Conservation (phyloP, 2,797 vertebrate species). For the Geotrypetes seraphini region DNA sequence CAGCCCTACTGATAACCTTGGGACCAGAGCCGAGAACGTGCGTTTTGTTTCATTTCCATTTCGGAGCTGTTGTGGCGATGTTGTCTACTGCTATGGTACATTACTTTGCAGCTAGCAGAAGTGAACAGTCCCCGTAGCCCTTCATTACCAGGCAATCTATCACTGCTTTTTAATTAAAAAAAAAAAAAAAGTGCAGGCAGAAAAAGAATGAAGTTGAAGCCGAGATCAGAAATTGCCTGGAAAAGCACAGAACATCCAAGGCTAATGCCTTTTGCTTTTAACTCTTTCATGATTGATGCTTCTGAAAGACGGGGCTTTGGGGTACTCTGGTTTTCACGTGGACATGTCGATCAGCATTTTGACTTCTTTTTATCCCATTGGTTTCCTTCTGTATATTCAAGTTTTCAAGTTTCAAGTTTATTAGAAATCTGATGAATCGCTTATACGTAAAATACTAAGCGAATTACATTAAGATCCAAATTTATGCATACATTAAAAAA, state of each 20-base stretch:
- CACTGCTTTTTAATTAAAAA: slow-evolving; percentile 27
- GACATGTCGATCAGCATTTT: too few relatives aligned
- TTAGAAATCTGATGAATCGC: too few relatives aligned
- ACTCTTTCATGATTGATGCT: slow-evolving; percentile 6
- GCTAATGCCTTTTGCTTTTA: slow-evolving; percentile 7
- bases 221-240: slow-evolving; percentile 11
- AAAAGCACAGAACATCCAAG: slow-evolving; percentile 4
- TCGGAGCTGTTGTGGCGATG: slow-evolving; percentile 25
- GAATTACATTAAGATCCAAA: too few relatives aligned
- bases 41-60: slow-evolving; percentile 32
- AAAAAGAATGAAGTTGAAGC: slow-evolving; percentile 7
- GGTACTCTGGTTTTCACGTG: too few relatives aligned
- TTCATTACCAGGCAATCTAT: slow-evolving; percentile 19
- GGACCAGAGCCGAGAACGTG: slow-evolving; percentile 22
- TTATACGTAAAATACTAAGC: too few relatives aligned
- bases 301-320: too few relatives aligned
- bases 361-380: too few relatives aligned
- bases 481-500: too few relatives aligned
- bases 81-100: slow-evolving; percentile 19
- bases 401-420: too few relatives aligned
- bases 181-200: neutral
- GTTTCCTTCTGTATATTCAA: too few relatives aligned
- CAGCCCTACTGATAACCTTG: slow-evolving; percentile 21
- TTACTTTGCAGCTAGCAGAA: slow-evolving; percentile 24
- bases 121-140: slow-evolving; percentile 16